Conservation (phyloP, 2,797 vertebrate genomes). For the Dermochelys coriacea region DNA sequence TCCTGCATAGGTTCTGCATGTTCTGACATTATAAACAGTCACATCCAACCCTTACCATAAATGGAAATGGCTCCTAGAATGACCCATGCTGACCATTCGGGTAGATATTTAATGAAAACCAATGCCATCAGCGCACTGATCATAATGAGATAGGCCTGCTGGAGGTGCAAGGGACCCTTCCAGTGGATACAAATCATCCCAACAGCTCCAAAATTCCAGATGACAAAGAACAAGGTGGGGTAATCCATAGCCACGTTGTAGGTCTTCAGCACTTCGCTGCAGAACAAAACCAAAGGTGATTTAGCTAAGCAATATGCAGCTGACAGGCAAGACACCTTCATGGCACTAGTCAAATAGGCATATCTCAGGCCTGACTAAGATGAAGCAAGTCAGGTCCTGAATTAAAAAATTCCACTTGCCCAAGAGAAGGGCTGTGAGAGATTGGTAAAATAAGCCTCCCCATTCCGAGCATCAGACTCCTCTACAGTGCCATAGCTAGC, state of each 20-base stretch:
- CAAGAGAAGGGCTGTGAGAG: background rate
- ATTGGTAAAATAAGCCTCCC: background rate
- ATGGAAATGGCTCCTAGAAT: conserved; percentile 95
- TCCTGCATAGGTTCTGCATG: background rate
- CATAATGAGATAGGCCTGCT: conserved; percentile 96
- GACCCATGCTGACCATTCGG: conserved; percentile 97
- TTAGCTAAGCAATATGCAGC: background rate
- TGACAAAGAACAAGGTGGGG: conserved; percentile 88
- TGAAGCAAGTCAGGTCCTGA: background rate
- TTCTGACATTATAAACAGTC: background rate
- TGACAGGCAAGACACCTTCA: background rate
- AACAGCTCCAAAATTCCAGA: conserved; percentile 97
- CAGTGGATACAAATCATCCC: conserved; percentile 98
- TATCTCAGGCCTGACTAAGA: background rate
- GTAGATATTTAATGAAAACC: conserved; percentile 97
- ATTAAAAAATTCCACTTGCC: background rate
- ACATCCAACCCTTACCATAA: conserved; percentile 86
- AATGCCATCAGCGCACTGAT: conserved; percentile 97
- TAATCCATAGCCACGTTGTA: conserved; percentile 97
- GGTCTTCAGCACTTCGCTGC: conserved; percentile 93
- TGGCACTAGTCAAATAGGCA: background rate
- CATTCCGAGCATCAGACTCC: background rate
- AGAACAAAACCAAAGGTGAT: conserved; percentile 3
- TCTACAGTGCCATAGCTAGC: background rate
- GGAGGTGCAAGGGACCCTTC: conserved; percentile 94